These are phyloP conservation scores for Oophaga pumilio DNA, from an alignment of 2,113 vertebrate genomes.

Conservation along the genomic window DNA sequence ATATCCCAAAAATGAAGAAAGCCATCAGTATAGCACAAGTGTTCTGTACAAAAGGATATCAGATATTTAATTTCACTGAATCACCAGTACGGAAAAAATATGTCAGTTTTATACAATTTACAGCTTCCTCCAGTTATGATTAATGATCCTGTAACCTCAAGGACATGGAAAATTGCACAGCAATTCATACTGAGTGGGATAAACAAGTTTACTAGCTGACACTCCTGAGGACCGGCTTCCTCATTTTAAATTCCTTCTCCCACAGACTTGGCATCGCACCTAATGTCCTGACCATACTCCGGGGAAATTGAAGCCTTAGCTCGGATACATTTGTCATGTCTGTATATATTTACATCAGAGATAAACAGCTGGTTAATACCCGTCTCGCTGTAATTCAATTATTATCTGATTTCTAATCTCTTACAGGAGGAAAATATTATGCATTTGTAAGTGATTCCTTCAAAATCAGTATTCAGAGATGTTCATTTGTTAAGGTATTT, in stretches of 20 bases:
- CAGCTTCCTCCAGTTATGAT: conserved; percentile 35
- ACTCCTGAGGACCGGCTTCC: conserved; percentile 19
- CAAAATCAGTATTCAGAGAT: background rate
- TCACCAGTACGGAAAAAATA: conserved; percentile 18
- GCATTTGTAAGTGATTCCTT: background rate
- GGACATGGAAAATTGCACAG: conserved; percentile 15
- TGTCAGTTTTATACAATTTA: conserved; percentile 38
- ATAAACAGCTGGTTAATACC: background rate
- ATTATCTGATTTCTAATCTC: background rate
- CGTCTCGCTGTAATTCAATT: background rate
- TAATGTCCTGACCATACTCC: conserved; percentile 37
- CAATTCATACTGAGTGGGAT: conserved; percentile 25
- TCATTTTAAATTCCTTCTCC: conserved; percentile 29
- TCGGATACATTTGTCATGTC: background rate
- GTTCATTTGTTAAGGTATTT: too few species aligned
- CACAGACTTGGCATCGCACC: conserved; percentile 27
- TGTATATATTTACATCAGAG: background rate
- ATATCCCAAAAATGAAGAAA: conserved; percentile 36
- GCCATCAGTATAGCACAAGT: conserved; percentile 1
- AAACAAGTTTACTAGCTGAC: conserved; percentile 20
- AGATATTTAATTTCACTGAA: conserved; percentile 42
- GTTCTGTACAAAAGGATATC: conserved; percentile 41
- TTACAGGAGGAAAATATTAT: background rate
- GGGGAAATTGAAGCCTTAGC: background rate
- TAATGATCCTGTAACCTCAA: conserved; percentile 24